phyloP scores from a whole-genome alignment of 2,113 vertebrate species.

The Bubo scandiacus region DNA sequence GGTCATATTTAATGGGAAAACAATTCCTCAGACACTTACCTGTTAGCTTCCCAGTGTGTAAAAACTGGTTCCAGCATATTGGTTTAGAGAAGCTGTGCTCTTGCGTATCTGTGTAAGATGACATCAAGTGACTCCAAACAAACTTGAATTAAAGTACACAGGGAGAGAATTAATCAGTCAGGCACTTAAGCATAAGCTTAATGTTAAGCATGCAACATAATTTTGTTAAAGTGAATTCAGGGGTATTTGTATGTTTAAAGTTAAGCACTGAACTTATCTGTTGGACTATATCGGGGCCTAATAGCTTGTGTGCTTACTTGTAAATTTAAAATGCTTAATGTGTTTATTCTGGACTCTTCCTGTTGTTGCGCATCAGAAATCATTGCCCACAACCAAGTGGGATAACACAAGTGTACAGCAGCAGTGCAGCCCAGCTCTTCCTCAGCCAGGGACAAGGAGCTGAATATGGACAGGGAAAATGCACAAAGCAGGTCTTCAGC shows the following conservation, averaged over 20 bases:
- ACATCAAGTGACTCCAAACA: not conserved
- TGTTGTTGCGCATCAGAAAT: not conserved
- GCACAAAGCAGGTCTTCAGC: not conserved
- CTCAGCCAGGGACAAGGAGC: not conserved
- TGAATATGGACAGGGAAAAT: not conserved
- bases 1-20: not conserved
- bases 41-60: not conserved
- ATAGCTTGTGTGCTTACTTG: not conserved
- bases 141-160: not conserved
- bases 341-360: not conserved
- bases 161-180: not conserved
- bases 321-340: not conserved
- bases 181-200: not conserved
- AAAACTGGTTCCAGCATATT: not conserved
- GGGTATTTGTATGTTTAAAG: not conserved
- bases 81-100: not conserved
- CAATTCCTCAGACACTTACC: not conserved
- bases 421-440: not conserved
- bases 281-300: not conserved
- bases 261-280: constrained; percentile 21
- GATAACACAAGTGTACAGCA: not conserved
- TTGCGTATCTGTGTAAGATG: not conserved
- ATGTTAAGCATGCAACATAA: not conserved
- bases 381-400: not conserved
- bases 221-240: not conserved